Conservation (phyloP, 2,888 invertebrate species). For the Macaria notata region DNA sequence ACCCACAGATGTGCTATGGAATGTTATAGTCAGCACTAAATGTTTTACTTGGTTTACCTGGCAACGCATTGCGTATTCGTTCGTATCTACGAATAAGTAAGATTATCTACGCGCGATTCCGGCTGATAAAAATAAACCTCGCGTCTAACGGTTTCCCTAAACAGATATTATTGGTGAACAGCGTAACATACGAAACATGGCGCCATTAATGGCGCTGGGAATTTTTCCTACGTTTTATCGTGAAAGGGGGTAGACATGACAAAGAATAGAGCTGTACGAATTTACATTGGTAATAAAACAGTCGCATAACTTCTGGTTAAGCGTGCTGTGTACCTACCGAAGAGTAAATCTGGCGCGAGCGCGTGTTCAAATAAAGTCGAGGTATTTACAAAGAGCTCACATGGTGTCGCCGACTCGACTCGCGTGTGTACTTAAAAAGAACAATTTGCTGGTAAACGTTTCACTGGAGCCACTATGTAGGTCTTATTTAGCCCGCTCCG, state of each 20-base stretch:
- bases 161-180: conserved; percentile 25
- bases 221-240: conserved; percentile 21
- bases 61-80: conserved; percentile 3
- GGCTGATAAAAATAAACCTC: conserved; percentile 23
- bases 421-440: conserved; percentile 58
- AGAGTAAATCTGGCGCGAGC: conserved; percentile 52
- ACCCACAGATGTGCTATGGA: conserved; percentile 1
- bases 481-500: conserved; percentile 19
- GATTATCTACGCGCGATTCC: conserved; percentile 1
- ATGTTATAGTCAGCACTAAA: conserved; percentile 15
- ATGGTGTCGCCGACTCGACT: conserved; percentile 52
- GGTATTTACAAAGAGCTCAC: conserved; percentile 61
- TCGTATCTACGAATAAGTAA: too few relatives aligned
- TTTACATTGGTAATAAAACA: conserved; percentile 42
- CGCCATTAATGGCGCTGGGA: conserved; percentile 25
- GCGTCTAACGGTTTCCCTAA: conserved; percentile 20
- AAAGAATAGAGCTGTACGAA: conserved; percentile 31
- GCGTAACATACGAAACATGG: conserved; percentile 22
- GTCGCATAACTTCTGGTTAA: conserved; percentile 41
- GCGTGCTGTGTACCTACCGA: conserved; percentile 42
- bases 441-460: conserved; percentile 59
- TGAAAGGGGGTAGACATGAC: conserved; percentile 28
- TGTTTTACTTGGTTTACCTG: not conserved
- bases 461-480: conserved; percentile 45
- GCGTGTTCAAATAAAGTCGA: conserved; percentile 53